Base-by-base conservation (phyloP, 2,797 vertebrate species). In the Sparus aurata region DNA sequence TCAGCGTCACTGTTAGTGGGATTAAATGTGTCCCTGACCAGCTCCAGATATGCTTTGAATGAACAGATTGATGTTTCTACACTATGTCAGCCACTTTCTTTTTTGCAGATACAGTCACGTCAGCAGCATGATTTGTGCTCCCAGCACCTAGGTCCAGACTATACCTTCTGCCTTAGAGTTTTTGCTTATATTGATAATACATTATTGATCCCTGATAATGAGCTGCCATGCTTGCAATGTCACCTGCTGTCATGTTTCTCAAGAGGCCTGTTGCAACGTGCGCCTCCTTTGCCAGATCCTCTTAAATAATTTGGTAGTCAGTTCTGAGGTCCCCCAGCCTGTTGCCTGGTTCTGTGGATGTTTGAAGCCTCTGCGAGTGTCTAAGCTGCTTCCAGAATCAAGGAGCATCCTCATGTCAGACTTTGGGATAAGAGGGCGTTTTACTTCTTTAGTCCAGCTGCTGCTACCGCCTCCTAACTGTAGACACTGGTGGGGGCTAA, bases 241-340 rank as follows among this genome's bases (percentile, higher is more conserved):
- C 49, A 54, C 62, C 64, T 58, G 41, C 65, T 70, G 74, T 64
- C 23, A 30, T 23, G 43, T 63, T 66, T 41, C 7, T 38, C 16
- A 9, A 57, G 22, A 66, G 25, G 30, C 20, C 52, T 60, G 50
- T 55, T 71, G 45, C 41, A 13, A 25, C 15, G 18, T 54, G 17
- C n/a, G 17, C 15, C 9, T 6, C 22, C 30, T 46, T 22, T 59
- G 46, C 67, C 69, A 62, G 49, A 27, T 60, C n/a, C 66, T 83
- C 75, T 62, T 87, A 43, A 83, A 77, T 80, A 75, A 82, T 81
- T 80, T 66, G 75, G 46, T 55, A 50, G 62, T 72, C 64, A 66
- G 52, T 80, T 85, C 69, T 58, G 47, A 69, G 59, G 75, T 55
- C 55, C 53, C 17, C 22, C 59, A 68, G 55, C 15, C 61, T 75